phyloP scores from a whole-genome alignment of 1,140 invertebrate species.

The Anastrepha obliqua region DNA sequence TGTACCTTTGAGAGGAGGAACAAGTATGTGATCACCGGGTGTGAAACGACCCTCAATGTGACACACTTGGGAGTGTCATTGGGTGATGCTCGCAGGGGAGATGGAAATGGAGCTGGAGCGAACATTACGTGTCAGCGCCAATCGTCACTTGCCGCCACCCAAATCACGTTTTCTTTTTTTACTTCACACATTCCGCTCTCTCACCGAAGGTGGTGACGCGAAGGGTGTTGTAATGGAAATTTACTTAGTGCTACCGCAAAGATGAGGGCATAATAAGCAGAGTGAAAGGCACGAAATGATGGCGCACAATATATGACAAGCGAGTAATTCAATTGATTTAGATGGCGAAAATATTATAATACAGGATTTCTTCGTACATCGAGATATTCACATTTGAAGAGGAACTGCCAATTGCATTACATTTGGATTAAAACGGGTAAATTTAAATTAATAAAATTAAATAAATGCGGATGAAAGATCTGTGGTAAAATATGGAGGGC shows the following conservation, averaged over 20 bases:
- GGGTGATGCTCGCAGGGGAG: not conserved
- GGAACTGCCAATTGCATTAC: no score
- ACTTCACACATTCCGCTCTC: not conserved
- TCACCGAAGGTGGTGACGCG: not conserved
- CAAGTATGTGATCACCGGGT: slow-evolving; percentile 14
- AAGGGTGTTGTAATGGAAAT: not conserved
- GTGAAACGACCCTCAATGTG: not conserved
- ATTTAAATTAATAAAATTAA: no score
- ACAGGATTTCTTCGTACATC: no score
- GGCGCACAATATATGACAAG: not conserved
- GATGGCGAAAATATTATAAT: not conserved
- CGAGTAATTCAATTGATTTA: slow-evolving; percentile 13
- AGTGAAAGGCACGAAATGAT: not conserved
- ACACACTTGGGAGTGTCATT: not conserved
- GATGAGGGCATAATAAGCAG: not conserved
- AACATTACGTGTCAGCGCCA: not conserved
- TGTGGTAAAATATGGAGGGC: no score
- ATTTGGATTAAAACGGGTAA: no score
- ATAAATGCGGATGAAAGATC: no score
- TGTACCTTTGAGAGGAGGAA: not conserved
- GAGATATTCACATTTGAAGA: no score
- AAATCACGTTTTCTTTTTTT: not conserved
- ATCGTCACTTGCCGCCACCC: not conserved
- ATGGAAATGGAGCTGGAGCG: not conserved
- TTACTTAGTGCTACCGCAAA: not conserved